Evolutionary conservation across 2,113 vertebrate species (phyloP), one percentile per base, ranked within the genome.

Genomic region (Entosphenus tridentatus): DNA sequence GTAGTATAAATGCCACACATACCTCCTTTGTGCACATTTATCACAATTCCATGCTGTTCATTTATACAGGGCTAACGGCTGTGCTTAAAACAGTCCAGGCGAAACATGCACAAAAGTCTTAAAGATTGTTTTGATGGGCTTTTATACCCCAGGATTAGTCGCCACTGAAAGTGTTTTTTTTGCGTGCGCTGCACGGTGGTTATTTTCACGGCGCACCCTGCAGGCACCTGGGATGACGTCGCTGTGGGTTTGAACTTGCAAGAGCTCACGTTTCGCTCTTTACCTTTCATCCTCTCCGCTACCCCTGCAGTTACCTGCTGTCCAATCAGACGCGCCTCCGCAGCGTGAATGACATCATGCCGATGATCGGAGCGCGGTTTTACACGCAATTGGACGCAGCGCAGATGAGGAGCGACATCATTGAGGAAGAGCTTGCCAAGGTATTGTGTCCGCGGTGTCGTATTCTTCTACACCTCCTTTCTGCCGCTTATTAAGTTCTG

Each of bases 301-400:
- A 16, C 7, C 68, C 18, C 17, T 71, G 56, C 78, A 98, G 93
- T 77, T 98, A 96, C 79, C 82, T 98, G 79, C 83, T 98, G 80
- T 92, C 90, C 1, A 90, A 96, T 75, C 93, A 98, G 81, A 90
- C 87, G 75, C 85, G 93, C 70, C 80, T 96, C 78, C 87, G 92
- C 74, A 98, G 92, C 71, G 92, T 98, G 74, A 98, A 98, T 73
- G 93, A 98, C 81, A 95, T 98, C 71, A 96, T 98, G 93, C 93
- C 93, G 14, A 98, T 98, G 93, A 98, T 98, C 62, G 93, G 93
- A 76, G 93, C 93, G 65, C 83, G 90, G 68, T 98, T 98, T 81
- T 98, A 96, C 80, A 98, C 93, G 69, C 93, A 98, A 57, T 77
- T 98, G 77, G 92, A 96, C 76, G 90, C 90, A 67, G 92, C 93